A percentile compares a stretch with the other conserved stretches of the same genome.
Conservation (phyloP, 2,797 vertebrate species). For the Mus spretus region DNA sequence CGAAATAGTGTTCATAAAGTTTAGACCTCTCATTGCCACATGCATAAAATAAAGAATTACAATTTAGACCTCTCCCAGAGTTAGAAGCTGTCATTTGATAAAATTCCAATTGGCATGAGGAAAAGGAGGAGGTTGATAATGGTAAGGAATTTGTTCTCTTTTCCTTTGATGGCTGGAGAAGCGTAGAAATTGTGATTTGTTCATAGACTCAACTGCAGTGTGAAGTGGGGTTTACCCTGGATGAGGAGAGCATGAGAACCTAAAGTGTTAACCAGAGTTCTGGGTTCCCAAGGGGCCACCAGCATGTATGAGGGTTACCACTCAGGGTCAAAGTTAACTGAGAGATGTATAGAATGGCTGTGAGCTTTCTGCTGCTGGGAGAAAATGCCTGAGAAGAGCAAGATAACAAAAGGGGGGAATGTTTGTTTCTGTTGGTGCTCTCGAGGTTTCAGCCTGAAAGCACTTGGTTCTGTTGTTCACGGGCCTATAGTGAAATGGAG, state of each 20-base stretch:
- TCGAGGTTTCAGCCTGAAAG: background rate
- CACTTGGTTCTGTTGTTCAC: background rate
- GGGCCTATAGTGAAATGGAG: background rate
- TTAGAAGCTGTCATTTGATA: constrained; percentile 42
- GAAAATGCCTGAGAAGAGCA: background rate
- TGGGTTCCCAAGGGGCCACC: background rate
- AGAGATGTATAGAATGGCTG: background rate
- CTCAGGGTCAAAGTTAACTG: background rate
- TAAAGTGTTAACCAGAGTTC: background rate
- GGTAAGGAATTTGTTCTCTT: constrained; percentile 43
- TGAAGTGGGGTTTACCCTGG: background rate
- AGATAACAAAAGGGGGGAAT: background rate
- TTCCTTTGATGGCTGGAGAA: constrained; percentile 49
- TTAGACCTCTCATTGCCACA: constrained; percentile 20
- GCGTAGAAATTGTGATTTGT: constrained; percentile 10
- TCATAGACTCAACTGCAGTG: constrained; percentile 9
- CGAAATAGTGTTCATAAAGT: background rate
- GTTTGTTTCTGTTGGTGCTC: background rate
- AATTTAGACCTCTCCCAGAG: constrained; percentile 26
- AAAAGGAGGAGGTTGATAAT: constrained; percentile 3
- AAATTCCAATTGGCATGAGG: constrained; percentile 25
- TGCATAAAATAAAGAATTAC: constrained; percentile 8
- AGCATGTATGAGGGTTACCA: background rate
- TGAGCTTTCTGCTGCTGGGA: background rate
- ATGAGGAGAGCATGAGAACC: background rate